Conservation (phyloP, 2,113 vertebrate species). For the Pionites leucogaster region DNA sequence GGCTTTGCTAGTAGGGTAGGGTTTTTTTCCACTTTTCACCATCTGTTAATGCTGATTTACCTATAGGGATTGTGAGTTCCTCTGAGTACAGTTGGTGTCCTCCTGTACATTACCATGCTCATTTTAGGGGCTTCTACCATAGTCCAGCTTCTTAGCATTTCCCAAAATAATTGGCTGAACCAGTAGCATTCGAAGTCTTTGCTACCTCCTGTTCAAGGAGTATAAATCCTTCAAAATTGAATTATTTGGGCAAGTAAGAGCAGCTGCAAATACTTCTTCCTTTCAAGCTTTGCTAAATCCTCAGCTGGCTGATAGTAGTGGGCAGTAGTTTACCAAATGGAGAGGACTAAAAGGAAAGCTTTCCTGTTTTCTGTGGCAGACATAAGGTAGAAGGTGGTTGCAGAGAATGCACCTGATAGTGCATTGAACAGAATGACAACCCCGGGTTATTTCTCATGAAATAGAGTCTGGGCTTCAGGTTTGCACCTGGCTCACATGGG, state of each 20-base stretch:
- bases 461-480: not conserved
- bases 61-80: not conserved
- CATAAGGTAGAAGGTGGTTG: not conserved
- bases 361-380: no score
- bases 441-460: not conserved
- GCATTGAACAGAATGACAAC: not conserved
- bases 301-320: not conserved
- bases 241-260: not conserved
- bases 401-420: not conserved
- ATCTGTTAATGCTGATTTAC: not conserved
- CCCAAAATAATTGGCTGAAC: not conserved
- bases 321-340: not conserved
- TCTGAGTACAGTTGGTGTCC: fast-evolving
- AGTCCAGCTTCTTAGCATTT: not conserved
- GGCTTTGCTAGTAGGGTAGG: not conserved
- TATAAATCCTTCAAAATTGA: not conserved
- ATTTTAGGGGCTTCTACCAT: not conserved
- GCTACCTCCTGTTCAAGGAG: not conserved
- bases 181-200: not conserved
- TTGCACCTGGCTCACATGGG: not conserved
- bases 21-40: not conserved
- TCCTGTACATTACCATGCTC: not conserved
- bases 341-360: not conserved
- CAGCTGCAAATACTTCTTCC: not conserved
- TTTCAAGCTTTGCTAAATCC: not conserved